These are phyloP conservation scores for Sphaerophoria rueppellii DNA, from an alignment of 2,888 invertebrate genomes.

Conservation along the genomic window DNA sequence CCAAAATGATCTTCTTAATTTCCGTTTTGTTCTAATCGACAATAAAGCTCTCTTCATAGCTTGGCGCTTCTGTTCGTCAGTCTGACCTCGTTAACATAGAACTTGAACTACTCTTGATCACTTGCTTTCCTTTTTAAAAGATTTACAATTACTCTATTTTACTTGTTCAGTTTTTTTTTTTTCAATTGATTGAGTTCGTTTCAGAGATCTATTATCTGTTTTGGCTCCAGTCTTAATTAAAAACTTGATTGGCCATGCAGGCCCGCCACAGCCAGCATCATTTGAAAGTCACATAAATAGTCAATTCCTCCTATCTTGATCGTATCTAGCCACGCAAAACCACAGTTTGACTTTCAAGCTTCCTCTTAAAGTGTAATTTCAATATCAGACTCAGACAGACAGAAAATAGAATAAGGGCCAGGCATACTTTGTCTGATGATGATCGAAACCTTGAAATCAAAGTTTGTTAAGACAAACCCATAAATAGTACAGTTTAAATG, in stretches of 20 bases:
- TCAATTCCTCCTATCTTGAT: conserved; percentile 17
- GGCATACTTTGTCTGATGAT: not conserved
- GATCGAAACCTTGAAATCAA: conserved; percentile 23
- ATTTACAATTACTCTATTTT: conserved; percentile 11
- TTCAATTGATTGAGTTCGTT: too few relatives aligned
- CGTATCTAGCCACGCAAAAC: conserved; percentile 11
- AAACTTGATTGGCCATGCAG: conserved; percentile 30
- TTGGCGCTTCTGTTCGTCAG: not conserved
- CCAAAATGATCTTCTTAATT: not conserved
- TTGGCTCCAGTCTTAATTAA: conserved; percentile 65
- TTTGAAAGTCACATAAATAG: conserved; percentile 22
- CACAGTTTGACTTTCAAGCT: not conserved
- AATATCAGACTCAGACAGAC: not conserved
- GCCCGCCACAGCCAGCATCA: conserved; percentile 16
- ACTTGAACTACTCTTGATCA: conserved; percentile 16
- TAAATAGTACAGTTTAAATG: conserved; percentile 29
- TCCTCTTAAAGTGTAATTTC: conserved; percentile 10
- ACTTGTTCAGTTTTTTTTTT: not conserved
- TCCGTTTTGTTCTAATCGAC: not conserved
- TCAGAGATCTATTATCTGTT: conserved; percentile 12
- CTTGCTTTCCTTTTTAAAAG: not conserved
- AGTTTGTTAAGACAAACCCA: conserved; percentile 3
- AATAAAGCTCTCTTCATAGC: not conserved
- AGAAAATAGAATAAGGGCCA: conserved; percentile 14
- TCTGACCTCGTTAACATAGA: conserved; percentile 1